Evolutionary conservation across 1,140 invertebrate genomes (phyloP), one percentile per base, ranked within the genome.

Genomic region (Acromyrmex heyeri): DNA sequence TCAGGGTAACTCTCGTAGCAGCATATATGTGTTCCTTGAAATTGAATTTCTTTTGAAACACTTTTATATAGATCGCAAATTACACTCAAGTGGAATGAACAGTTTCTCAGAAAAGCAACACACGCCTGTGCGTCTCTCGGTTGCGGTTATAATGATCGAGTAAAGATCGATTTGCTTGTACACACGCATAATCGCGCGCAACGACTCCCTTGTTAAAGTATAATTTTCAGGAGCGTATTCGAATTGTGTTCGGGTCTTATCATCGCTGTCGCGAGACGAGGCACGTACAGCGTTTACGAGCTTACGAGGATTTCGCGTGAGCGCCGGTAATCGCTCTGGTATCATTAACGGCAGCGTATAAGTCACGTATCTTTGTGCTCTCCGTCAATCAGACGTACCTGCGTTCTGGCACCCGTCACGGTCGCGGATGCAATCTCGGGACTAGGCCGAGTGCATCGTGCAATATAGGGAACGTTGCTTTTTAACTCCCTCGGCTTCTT

Each of bases 251-350:
- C n/a, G 57, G 30, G 24, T 64, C 79, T 83, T 83, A 83, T 83
- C 79, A 48, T 18, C 70, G 73, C 61, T 67, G 53, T 76, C 57
- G n/a, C 38, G 30, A 27, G 69, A 78, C 85, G 57, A 38, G 44
- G 27, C 59, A 30, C 76, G 83, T 61, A 70, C 14, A 44, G 65
- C 69, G 76, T 89, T 90, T 89, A 89, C 76, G 77, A 83, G 88
- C 70, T 89, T 90, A 90, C 88, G 88, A 90, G 88, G 78, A 77
- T 76, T 89, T 90, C 88, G 88, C 88, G 88, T 90, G 88, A 27
- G 55, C 85, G 27, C 57, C 16, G 55, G 88, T 87, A 90, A 90
- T 90, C 88, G 85, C 38, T 83, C 70, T 57, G 48, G 83, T 90
- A 90, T 90, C 88, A 89, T 90, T 87, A 89, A 87, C 87, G 69